A percentile compares a stretch with the other conserved stretches of the same genome.
These are phyloP conservation scores for Ailurus styani DNA, from an alignment of 2,113 vertebrate species.

Conservation along the genomic window DNA sequence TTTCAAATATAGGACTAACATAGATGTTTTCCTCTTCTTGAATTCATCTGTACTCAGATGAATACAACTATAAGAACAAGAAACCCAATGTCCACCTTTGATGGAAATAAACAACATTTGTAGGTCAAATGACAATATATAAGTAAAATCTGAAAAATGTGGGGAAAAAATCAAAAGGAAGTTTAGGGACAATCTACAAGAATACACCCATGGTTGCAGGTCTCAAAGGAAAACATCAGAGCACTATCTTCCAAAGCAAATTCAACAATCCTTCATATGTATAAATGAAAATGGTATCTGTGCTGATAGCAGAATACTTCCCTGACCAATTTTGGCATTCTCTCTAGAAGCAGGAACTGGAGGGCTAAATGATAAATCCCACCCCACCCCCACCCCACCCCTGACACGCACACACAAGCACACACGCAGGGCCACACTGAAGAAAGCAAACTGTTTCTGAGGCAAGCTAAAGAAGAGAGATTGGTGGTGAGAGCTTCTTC, in stretches of 20 bases:
- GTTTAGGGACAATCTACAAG: background rate
- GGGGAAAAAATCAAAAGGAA: background rate
- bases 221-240: background rate
- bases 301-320: background rate
- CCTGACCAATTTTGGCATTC: background rate
- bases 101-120: background rate
- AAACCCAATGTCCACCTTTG: background rate
- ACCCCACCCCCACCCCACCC: too few species aligned
- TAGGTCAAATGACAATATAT: background rate
- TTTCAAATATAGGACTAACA: background rate
- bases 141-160: background rate
- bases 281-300: background rate
- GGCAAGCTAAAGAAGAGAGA: background rate
- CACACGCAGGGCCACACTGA: background rate
- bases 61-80: background rate
- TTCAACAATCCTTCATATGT: background rate
- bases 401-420: background rate
- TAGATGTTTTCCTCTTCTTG: background rate
- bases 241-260: background rate
- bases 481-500: background rate
- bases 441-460: background rate
- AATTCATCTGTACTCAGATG: background rate
- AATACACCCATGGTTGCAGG: too few species aligned
- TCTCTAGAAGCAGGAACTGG: background rate
- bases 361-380: background rate